Evolutionary conservation across 2,797 vertebrate species (phyloP).

Genomic region (Chaetophractus vellerosus): DNA sequence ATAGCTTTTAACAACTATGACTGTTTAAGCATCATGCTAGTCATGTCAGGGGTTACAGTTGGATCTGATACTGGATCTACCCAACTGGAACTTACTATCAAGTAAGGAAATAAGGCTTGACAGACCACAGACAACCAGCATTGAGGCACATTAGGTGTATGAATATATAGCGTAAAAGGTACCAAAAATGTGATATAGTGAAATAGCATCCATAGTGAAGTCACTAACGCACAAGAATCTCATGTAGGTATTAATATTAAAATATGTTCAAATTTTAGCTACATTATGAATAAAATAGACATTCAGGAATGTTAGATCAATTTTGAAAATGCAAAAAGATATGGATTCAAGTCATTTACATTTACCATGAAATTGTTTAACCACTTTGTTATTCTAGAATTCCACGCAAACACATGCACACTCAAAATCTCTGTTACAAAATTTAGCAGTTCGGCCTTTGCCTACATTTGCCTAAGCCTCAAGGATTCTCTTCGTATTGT

Average conservation of each 20-base stretch:
- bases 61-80: not conserved
- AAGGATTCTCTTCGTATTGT: not conserved
- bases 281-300: not conserved
- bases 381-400: not conserved
- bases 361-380: not conserved
- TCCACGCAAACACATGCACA: not conserved
- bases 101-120: not conserved
- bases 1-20: slow-evolving; percentile 21
- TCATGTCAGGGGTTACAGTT: not conserved
- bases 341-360: slow-evolving; percentile 56
- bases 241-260: slow-evolving; percentile 25
- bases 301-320: slow-evolving; percentile 6
- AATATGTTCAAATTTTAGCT: slow-evolving; percentile 48
- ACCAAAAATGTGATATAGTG: not conserved
- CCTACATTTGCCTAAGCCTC: slow-evolving; percentile 35
- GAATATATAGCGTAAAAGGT: slow-evolving; percentile 21
- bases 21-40: not conserved
- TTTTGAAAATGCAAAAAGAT: slow-evolving; percentile 30
- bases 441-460: slow-evolving; percentile 11
- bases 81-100: not conserved
- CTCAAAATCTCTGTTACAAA: slow-evolving; percentile 11
- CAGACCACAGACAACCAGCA: slow-evolving; percentile 25
- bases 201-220: slow-evolving; percentile 53
- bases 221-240: slow-evolving; percentile 4
- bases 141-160: not conserved